A percentile compares a stretch with the other conserved stretches of the same genome.
Evolutionary conservation across 2,113 vertebrate species (phyloP).

Genomic region (Petrocephalus microphthalmus): DNA sequence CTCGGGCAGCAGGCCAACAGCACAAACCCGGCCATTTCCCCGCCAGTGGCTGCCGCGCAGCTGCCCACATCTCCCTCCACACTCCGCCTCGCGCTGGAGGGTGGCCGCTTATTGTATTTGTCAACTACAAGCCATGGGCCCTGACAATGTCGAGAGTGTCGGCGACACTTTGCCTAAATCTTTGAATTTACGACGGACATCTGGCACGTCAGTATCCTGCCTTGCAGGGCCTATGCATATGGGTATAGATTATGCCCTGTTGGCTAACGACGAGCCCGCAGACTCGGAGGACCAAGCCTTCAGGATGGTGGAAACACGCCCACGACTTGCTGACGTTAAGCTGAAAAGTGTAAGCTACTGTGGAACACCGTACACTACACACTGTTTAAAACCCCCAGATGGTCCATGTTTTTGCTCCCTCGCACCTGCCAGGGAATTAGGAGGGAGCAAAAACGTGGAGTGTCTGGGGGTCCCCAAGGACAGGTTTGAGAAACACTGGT

Average conservation of each 20-base stretch:
- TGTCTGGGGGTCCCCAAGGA: too few relatives aligned
- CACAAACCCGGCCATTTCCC: slow-evolving; percentile 37
- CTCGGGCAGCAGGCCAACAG: slow-evolving; percentile 50
- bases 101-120: neutral
- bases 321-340: neutral
- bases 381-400: neutral
- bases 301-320: neutral
- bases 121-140: neutral
- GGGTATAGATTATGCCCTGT: neutral
- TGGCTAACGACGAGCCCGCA: neutral
- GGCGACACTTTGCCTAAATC: neutral
- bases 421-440: too few relatives aligned
- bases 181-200: neutral
- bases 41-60: slow-evolving; percentile 39
- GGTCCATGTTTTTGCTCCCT: too few relatives aligned
- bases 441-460: too few relatives aligned
- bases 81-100: neutral
- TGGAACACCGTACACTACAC: neutral
- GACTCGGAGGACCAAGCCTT: neutral
- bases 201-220: neutral
- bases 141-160: neutral
- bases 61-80: neutral
- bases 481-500: too few relatives aligned
- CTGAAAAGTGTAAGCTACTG: neutral
- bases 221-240: neutral